Conservation (phyloP, 2,888 invertebrate genomes). For the Neria commutata region DNA sequence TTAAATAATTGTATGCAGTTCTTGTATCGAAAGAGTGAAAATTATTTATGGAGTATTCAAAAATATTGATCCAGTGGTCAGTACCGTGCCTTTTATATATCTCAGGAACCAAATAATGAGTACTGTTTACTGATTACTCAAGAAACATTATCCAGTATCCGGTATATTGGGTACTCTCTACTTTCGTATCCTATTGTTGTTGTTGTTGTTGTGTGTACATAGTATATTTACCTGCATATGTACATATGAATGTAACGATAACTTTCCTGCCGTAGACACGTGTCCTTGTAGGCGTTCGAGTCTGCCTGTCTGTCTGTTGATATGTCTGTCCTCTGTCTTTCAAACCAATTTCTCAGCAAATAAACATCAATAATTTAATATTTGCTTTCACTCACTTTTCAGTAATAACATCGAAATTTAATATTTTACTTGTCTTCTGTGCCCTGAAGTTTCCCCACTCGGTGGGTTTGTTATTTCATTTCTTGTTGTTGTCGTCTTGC, state of each 20-base stretch:
- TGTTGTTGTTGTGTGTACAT: neutral
- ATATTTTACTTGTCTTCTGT: slow-evolving; percentile 34
- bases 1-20: too few species aligned
- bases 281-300: too few species aligned
- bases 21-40: too few species aligned
- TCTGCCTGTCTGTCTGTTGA: too few species aligned
- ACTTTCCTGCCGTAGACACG: neutral
- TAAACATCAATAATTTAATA: slow-evolving; percentile 50
- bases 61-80: too few species aligned
- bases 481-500: slow-evolving; percentile 6
- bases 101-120: too few species aligned
- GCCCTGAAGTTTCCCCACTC: slow-evolving; percentile 27
- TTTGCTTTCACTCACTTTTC: slow-evolving; percentile 40
- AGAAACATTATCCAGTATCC: too few species aligned
- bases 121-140: too few species aligned
- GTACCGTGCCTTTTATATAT: too few species aligned
- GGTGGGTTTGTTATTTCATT: slow-evolving; percentile 18
- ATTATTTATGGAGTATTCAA: too few species aligned
- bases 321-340: too few species aligned
- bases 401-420: slow-evolving; percentile 48
- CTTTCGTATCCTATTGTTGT: neutral
- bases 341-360: slow-evolving; percentile 7
- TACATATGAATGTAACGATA: neutral
- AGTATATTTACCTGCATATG: neutral
- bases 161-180: too few species aligned